Conservation (phyloP, 2,113 vertebrate species). For the Chaetops frenatus region DNA sequence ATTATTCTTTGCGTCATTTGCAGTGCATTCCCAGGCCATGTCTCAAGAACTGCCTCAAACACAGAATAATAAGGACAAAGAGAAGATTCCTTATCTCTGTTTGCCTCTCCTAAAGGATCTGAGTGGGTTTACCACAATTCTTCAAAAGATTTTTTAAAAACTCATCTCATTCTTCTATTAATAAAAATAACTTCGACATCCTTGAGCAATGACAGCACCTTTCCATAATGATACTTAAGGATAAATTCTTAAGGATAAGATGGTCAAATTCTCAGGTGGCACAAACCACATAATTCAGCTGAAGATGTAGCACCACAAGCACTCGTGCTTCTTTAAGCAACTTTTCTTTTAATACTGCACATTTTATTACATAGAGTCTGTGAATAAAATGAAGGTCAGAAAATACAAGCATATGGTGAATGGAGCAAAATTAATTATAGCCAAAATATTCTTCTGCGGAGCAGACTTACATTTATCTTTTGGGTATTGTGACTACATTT, state of each 20-base stretch:
- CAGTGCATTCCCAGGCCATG: neutral
- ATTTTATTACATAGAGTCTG: constrained; percentile 15
- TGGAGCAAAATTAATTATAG: constrained; percentile 59
- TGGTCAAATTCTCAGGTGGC: neutral
- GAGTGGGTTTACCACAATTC: neutral
- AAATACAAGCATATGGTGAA: constrained; percentile 38
- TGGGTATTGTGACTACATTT: constrained; percentile 9
- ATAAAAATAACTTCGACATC: neutral
- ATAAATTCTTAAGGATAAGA: neutral
- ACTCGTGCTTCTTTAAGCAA: neutral
- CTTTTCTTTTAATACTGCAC: neutral
- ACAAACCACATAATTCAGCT: neutral
- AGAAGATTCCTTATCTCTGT: neutral
- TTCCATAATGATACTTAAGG: neutral
- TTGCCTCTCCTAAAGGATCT: neutral
- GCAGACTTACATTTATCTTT: constrained; percentile 52
- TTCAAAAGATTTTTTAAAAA: neutral
- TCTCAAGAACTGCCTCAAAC: neutral
- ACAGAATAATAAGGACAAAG: neutral
- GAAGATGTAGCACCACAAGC: neutral
- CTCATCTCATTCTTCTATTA: neutral
- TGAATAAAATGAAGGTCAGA: constrained; percentile 49
- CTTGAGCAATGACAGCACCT: neutral
- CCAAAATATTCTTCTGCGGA: neutral
- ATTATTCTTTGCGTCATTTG: neutral